Conservation (phyloP, 2,113 vertebrate genomes). For the Xenopus tropicalis region DNA sequence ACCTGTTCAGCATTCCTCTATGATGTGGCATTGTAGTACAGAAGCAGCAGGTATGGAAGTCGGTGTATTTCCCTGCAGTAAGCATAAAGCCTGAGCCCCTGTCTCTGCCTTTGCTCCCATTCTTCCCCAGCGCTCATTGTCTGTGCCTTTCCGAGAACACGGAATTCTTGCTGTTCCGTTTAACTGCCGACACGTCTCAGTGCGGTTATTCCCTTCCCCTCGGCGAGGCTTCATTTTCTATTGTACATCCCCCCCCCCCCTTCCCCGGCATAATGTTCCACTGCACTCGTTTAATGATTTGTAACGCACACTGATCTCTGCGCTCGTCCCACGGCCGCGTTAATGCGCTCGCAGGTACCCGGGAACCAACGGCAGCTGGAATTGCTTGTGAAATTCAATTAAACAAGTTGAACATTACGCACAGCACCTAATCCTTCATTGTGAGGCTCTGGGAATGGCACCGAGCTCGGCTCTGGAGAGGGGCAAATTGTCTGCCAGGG, state of each 20-base stretch:
- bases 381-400: constrained; percentile 10
- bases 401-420: constrained; percentile 20
- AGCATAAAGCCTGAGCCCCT: too few species aligned
- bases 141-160: too few species aligned
- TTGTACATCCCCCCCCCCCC: background rate
- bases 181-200: constrained; percentile 53
- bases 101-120: too few species aligned
- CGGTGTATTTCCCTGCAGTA: too few species aligned
- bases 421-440: constrained; percentile 16
- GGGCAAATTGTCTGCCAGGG: too few species aligned
- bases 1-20: too few species aligned
- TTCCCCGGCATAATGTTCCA: constrained; percentile 47
- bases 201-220: constrained; percentile 24
- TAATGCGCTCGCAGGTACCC: constrained; percentile 51
- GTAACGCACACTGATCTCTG: constrained; percentile 57
- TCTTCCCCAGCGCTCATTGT: too few species aligned
- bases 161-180: background rate
- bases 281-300: constrained; percentile 65
- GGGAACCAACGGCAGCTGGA: constrained; percentile 41
- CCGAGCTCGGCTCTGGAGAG: too few species aligned
- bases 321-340: constrained; percentile 56
- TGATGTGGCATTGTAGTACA: too few species aligned
- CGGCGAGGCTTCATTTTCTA: background rate
- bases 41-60: too few species aligned
- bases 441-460: background rate